Base-by-base conservation (phyloP, 2,797 vertebrate genomes). In the Galagoides demidoff region DNA sequence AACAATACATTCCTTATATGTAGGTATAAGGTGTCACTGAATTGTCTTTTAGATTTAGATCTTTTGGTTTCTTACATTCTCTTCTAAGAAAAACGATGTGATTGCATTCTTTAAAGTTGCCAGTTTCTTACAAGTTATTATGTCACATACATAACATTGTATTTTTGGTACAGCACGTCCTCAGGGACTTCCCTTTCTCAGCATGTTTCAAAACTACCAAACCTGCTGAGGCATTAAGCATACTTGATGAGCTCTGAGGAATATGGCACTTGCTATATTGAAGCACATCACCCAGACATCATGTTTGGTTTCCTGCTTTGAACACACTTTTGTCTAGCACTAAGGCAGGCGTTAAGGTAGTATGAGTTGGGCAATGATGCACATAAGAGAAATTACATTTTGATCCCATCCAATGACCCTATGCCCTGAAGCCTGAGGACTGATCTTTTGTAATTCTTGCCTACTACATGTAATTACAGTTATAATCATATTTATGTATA, bases 401-500 rank as follows among this genome's bases (percentile, higher is more conserved):
- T 64, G 27, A 89, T 71, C 89, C 29, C 19, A 43, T 88, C 43
- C 16, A 12, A 12, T 55, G 39, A 85, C 81, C 25, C 77, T 86
- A 78, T 95, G 52, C 55, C 45, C 61, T 49, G 7, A 73, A 96
- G 34, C 25, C 7, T 10, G 59, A 84, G 49, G 45, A 82, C 63
- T 91, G 70, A 17, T 78, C 45, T 87, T 88, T 92, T 66, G 25
- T 81, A 95, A 82, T 92, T 95, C 64, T 70, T 61, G 19, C 57
- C 29, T 66, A 61, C 20, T 17, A n/a, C 57, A 17, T 61, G 14
- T 90, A 86, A 93, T 17, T 86, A 52, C 63, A 88, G 64, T 37
- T 84, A 27, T 59, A 70, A 70, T 97, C n/a, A 20, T 96, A 77
- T 85, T 93, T 90, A 71, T 16, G 45, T n/a, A 88, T 39, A n/a